A percentile compares a stretch with the other conserved stretches of the same genome.
These are phyloP conservation scores for Orthosia gothica DNA, from an alignment of 2,888 invertebrate genomes.

Conservation along the genomic window DNA sequence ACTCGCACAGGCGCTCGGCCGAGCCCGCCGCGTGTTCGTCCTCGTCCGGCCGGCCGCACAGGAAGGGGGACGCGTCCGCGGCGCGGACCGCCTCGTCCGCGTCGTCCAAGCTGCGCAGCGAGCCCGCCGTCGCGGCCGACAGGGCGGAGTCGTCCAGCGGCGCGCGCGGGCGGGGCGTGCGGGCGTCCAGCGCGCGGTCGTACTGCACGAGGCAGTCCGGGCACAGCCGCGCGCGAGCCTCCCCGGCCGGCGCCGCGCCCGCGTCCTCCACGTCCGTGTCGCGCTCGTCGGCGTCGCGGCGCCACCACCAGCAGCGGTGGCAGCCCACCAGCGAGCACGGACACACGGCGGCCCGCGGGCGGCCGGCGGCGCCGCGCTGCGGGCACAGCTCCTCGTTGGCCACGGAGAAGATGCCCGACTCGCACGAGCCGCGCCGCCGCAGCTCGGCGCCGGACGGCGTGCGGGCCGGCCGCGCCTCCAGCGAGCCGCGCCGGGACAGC, in stretches of 20 bases:
- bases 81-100: conserved; percentile 86
- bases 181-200: conserved; percentile 56
- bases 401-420: conserved; percentile 97
- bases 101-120: conserved; percentile 39
- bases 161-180: conserved; percentile 88
- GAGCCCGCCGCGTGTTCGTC: conserved; percentile 56
- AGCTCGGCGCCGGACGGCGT: conserved; percentile 71
- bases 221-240: conserved; percentile 73
- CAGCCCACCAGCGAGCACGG: conserved; percentile 87
- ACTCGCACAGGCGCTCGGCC: conserved; percentile 72
- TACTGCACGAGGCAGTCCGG: conserved; percentile 74
- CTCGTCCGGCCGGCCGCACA: conserved; percentile 74
- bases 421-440: conserved; percentile 94
- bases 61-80: conserved; percentile 90
- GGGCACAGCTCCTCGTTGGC: conserved; percentile 94
- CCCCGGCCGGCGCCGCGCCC: conserved; percentile 82
- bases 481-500: conserved; percentile 76
- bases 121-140: background rate
- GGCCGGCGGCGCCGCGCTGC: conserved; percentile 76
- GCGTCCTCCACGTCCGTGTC: conserved; percentile 69
- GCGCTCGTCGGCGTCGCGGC: conserved; percentile 72
- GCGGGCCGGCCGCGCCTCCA: conserved; percentile 66
- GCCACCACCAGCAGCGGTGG: conserved; percentile 87
- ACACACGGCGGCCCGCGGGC: conserved; percentile 80
- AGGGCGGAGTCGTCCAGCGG: conserved; percentile 79